Percentiles rank a stretch among this genome's conserved stretches.
phyloP scores from a whole-genome alignment of 2,797 vertebrate species.

The Diglossa cyanea region DNA sequence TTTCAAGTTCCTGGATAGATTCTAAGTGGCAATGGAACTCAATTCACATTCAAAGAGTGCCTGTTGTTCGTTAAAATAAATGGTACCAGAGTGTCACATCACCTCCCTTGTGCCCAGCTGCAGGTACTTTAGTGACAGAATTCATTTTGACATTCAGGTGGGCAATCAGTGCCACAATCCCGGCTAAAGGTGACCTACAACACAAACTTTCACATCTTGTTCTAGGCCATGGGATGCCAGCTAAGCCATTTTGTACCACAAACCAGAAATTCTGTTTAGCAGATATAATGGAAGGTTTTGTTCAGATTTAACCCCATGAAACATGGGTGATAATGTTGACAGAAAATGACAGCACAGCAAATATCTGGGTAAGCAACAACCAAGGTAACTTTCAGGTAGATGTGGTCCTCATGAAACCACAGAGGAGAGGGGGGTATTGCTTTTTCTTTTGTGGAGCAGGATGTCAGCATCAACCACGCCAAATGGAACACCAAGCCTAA shows the following conservation, averaged over 20 bases:
- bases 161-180: rapidly evolving
- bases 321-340: background rate
- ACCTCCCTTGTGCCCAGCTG: background rate
- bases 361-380: background rate
- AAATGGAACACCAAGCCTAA: background rate
- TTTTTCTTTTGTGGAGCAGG: background rate
- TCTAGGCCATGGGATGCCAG: background rate
- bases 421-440: background rate
- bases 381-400: background rate
- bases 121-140: background rate
- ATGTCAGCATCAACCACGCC: background rate
- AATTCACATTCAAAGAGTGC: constrained; percentile 14
- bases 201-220: background rate
- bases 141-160: background rate
- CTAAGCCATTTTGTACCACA: background rate
- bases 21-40: constrained; percentile 31
- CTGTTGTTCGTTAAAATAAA: background rate
- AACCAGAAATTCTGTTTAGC: background rate
- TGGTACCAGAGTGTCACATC: background rate
- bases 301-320: background rate
- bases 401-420: background rate
- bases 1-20: constrained; percentile 25
- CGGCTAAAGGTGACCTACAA: background rate
- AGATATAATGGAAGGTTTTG: background rate
- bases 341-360: background rate